These are phyloP conservation scores for Cyrtodaria siliqua DNA, from an alignment of 2,888 invertebrate genomes.

Conservation along the genomic window DNA sequence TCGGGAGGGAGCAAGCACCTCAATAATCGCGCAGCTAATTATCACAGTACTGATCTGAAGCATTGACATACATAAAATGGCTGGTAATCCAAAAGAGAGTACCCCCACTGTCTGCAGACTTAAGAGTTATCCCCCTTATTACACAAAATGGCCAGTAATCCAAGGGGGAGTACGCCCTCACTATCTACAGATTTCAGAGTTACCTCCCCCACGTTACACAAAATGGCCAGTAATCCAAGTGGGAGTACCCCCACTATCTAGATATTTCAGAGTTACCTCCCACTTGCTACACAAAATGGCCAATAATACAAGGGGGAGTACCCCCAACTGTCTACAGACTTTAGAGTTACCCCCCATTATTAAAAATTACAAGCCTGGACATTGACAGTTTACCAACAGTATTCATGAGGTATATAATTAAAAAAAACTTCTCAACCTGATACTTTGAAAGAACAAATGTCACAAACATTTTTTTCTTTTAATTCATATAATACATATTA, in stretches of 20 bases:
- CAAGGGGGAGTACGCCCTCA: background rate
- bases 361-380: background rate
- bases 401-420: conserved; percentile 15
- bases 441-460: conserved; percentile 12
- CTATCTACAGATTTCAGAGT: too few relatives aligned
- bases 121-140: conserved; percentile 1
- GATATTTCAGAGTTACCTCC: too few relatives aligned
- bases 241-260: too few relatives aligned
- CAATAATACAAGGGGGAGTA: background rate
- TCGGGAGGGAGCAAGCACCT: too few relatives aligned
- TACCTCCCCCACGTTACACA: too few relatives aligned
- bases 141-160: too few relatives aligned
- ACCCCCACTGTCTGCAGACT: background rate
- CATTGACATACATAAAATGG: too few relatives aligned
- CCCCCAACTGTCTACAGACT: background rate
- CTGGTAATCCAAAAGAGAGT: background rate
- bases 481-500: background rate
- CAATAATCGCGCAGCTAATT: too few relatives aligned
- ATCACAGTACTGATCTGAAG: too few relatives aligned
- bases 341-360: background rate
- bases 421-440: conserved; percentile 10
- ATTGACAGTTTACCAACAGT: conserved; percentile 5
- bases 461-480: background rate
- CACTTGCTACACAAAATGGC: too few relatives aligned
- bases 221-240: too few relatives aligned